Conservation (phyloP, 1,140 invertebrate species). For the Galleria mellonella region DNA sequence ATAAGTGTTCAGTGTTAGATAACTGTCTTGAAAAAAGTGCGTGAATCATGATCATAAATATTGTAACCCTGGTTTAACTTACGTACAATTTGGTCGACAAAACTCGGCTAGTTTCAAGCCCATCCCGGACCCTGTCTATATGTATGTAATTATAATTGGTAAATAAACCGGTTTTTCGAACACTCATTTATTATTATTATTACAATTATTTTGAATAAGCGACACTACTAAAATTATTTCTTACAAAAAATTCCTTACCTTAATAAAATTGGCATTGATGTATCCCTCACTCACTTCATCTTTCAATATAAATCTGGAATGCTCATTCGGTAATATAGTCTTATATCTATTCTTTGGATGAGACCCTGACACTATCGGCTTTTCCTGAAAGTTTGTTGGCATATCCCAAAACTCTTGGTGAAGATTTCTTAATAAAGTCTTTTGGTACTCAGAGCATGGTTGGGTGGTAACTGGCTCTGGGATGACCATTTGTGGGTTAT, state of each 20-base stretch:
- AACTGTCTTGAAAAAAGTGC: no score
- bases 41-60: no score
- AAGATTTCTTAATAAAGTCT: conserved; percentile 83
- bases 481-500: conserved; percentile 62
- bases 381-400: conserved; percentile 92
- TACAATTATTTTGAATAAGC: no score
- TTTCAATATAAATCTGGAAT: conserved; percentile 82
- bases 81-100: no score
- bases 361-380: conserved; percentile 90
- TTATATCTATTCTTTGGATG: conserved; percentile 93
- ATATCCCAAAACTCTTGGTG: conserved; percentile 96
- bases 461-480: conserved; percentile 47
- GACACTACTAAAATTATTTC: no score
- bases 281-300: conserved; percentile 77
- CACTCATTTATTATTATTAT: no score
- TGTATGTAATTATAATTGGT: no score
- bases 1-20: no score
- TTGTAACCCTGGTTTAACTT: no score
- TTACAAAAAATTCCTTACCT: conserved; percentile 76
- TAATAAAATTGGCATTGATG: conserved; percentile 92
- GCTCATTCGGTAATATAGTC: conserved; percentile 90
- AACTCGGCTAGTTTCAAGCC: no score
- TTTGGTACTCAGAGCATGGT: conserved; percentile 74
- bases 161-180: no score
- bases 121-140: no score